phyloP scores from a whole-genome alignment of 2,797 vertebrate genomes.

The Falco berigora region DNA sequence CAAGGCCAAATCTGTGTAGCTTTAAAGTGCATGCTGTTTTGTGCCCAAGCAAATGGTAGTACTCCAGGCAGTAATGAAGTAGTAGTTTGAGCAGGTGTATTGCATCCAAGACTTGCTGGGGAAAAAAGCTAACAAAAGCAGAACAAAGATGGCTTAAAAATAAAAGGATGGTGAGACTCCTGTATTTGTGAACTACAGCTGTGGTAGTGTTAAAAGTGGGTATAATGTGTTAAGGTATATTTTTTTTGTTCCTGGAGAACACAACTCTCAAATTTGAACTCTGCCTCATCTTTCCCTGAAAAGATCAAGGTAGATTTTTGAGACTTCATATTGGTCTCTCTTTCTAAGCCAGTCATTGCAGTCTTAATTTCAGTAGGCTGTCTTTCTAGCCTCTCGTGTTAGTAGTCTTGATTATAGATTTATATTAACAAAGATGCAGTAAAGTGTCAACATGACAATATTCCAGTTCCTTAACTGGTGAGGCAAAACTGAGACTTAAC shows the following conservation, averaged over 20 bases:
- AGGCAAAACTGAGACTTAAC: not conserved
- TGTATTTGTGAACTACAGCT: not conserved
- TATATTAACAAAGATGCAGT: not conserved
- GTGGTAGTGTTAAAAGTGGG: not conserved
- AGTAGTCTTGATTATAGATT: not conserved
- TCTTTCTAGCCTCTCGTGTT: not conserved
- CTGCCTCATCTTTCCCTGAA: not conserved
- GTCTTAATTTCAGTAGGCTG: not conserved
- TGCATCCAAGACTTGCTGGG: not conserved
- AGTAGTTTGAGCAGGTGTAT: not conserved
- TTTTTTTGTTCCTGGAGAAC: not conserved
- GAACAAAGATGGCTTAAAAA: not conserved
- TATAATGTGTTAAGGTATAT: not conserved
- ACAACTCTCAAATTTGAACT: not conserved
- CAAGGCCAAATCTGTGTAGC: not conserved
- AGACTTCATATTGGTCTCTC: not conserved
- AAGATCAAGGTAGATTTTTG: not conserved
- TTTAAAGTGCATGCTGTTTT: not conserved
- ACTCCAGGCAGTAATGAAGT: not conserved
- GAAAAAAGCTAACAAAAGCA: not conserved
- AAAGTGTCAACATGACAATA: not conserved
- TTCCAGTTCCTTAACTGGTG: not conserved
- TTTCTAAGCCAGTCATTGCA: not conserved
- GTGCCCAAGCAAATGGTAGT: not conserved
- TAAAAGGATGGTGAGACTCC: not conserved